phyloP scores from a whole-genome alignment of 2,888 invertebrate genomes.

The Pristionchus arcanus region DNA sequence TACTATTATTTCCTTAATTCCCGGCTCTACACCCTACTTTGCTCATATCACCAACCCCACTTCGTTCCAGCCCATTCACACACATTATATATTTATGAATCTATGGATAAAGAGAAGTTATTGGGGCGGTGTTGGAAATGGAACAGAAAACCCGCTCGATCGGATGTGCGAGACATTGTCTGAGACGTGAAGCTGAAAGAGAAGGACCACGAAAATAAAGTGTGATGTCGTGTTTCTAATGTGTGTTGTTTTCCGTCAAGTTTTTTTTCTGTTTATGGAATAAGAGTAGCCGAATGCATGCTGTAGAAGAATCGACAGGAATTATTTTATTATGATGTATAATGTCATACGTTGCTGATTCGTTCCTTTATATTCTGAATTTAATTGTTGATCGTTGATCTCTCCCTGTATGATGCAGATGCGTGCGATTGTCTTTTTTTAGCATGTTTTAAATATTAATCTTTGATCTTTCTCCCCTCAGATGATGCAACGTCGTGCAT shows the following conservation, averaged over 20 bases:
- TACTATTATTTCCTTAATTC: background rate
- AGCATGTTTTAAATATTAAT: no score
- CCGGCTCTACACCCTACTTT: slow-evolving; percentile 42
- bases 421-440: no score
- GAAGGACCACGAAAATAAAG: background rate
- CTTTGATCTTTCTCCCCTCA: background rate
- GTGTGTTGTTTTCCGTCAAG: background rate
- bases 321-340: no score
- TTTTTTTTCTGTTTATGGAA: background rate
- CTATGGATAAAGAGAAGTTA: slow-evolving; percentile 39
- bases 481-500: slow-evolving; percentile 45
- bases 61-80: slow-evolving; percentile 33
- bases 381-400: no score
- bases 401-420: no score
- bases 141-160: slow-evolving; percentile 18
- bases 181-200: background rate
- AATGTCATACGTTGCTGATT: no score
- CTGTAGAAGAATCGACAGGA: no score
- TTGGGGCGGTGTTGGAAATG: background rate
- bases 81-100: slow-evolving; percentile 48
- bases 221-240: background rate
- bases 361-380: no score
- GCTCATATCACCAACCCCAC: slow-evolving; percentile 18
- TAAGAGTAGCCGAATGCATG: no score
- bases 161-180: slow-evolving; percentile 19